phyloP scores from a whole-genome alignment of 2,797 vertebrate genomes.

The Hirundo rustica region DNA sequence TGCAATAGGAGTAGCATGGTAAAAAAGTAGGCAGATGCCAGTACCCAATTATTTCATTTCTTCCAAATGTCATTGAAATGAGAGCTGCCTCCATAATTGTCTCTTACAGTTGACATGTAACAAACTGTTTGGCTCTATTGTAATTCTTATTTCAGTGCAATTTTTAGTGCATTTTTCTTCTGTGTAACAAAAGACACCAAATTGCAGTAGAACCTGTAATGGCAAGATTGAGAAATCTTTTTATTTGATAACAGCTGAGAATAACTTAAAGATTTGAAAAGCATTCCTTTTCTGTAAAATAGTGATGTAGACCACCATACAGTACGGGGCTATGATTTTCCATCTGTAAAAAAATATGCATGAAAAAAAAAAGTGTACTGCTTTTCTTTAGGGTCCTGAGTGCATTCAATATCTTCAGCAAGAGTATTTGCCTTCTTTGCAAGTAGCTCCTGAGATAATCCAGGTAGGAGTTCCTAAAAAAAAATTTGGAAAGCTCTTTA shows the following conservation, averaged over 20 bases:
- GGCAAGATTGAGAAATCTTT: not conserved
- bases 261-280: not conserved
- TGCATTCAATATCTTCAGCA: slow-evolving; percentile 95
- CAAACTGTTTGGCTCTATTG: not conserved
- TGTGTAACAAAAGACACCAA: not conserved
- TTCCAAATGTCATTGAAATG: not conserved
- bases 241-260: not conserved
- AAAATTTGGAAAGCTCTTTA: not conserved
- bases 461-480: slow-evolving; percentile 80
- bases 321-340: not conserved
- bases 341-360: not conserved
- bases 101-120: not conserved
- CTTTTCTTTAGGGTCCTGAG: slow-evolving; percentile 86
- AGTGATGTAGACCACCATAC: not conserved
- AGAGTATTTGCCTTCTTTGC: slow-evolving; percentile 95
- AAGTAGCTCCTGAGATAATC: slow-evolving; percentile 93
- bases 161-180: not conserved
- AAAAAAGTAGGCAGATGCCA: not conserved
- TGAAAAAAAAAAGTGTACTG: not conserved
- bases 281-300: not conserved
- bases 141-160: not conserved
- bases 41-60: not conserved
- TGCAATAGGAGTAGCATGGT: not conserved
- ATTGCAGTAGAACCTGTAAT: not conserved
- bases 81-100: not conserved